These are phyloP conservation scores for Drosophila gunungcola DNA, from an alignment of 1,140 invertebrate species.

Conservation along the genomic window DNA sequence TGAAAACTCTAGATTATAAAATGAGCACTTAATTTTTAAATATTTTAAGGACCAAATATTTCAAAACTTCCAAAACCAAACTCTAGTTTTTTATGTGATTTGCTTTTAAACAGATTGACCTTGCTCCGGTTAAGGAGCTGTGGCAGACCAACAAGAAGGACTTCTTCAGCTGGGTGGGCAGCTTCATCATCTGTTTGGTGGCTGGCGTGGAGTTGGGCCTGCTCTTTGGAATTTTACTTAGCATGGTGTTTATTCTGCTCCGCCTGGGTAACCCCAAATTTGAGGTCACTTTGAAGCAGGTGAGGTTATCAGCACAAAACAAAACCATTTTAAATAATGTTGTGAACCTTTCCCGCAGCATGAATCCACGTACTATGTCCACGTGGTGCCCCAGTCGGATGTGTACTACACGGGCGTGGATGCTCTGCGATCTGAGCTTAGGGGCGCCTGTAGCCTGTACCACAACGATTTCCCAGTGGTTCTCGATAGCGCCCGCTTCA, in stretches of 20 bases:
- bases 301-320: slow-evolving; percentile 67
- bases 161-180: slow-evolving; percentile 89
- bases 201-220: slow-evolving; percentile 95
- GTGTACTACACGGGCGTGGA: slow-evolving; percentile 89
- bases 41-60: too few relatives aligned
- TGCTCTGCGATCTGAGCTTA: slow-evolving; percentile 86
- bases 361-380: slow-evolving; percentile 85
- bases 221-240: slow-evolving; percentile 92
- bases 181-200: slow-evolving; percentile 91
- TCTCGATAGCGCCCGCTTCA: slow-evolving; percentile 87
- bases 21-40: too few relatives aligned
- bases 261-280: slow-evolving; percentile 91
- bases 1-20: too few relatives aligned
- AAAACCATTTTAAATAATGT: neutral
- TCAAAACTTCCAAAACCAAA: too few relatives aligned
- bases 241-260: slow-evolving; percentile 92
- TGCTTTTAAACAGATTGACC: slow-evolving; percentile 87
- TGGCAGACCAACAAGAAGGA: slow-evolving; percentile 91
- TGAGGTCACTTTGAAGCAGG: slow-evolving; percentile 87
- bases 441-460: slow-evolving; percentile 83
- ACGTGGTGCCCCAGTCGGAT: slow-evolving; percentile 87
- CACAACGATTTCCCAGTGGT: slow-evolving; percentile 86
- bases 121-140: slow-evolving; percentile 88
- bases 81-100: too few relatives aligned
- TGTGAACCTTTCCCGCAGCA: slow-evolving; percentile 21